These are phyloP conservation scores for Catharus ustulatus DNA, from an alignment of 2,797 vertebrate species.

Conservation along the genomic window DNA sequence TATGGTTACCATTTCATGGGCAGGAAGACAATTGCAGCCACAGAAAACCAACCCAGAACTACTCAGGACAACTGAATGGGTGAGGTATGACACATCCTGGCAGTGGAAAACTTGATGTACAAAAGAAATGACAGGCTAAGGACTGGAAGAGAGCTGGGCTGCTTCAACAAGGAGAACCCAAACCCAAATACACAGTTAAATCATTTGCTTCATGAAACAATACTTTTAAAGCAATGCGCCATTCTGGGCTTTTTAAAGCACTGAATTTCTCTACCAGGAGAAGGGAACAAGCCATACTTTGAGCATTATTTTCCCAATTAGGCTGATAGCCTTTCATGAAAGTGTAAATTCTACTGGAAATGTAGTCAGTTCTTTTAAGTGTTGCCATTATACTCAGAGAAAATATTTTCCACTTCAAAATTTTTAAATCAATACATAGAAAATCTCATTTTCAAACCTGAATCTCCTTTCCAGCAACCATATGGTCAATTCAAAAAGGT, in stretches of 20 bases:
- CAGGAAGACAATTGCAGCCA: neutral
- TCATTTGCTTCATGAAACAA: neutral
- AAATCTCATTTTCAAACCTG: neutral
- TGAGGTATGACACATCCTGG: neutral
- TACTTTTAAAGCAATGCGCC: neutral
- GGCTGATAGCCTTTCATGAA: neutral
- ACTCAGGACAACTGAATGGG: neutral
- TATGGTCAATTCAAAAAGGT: neutral
- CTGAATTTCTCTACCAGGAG: neutral
- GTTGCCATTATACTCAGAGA: neutral
- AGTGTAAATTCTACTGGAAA: neutral
- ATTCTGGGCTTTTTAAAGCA: neutral
- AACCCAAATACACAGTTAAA: neutral
- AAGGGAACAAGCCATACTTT: neutral
- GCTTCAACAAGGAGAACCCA: neutral
- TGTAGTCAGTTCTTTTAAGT: neutral
- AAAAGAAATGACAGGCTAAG: constrained; percentile 12
- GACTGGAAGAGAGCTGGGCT: neutral
- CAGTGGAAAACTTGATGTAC: constrained; percentile 6
- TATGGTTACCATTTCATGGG: neutral
- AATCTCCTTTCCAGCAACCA: neutral
- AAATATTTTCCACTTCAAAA: neutral
- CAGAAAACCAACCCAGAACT: neutral
- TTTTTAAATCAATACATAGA: neutral
- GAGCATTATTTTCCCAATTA: neutral